phyloP scores from a whole-genome alignment of 1,140 invertebrate genomes.

The Orussus abietinus region DNA sequence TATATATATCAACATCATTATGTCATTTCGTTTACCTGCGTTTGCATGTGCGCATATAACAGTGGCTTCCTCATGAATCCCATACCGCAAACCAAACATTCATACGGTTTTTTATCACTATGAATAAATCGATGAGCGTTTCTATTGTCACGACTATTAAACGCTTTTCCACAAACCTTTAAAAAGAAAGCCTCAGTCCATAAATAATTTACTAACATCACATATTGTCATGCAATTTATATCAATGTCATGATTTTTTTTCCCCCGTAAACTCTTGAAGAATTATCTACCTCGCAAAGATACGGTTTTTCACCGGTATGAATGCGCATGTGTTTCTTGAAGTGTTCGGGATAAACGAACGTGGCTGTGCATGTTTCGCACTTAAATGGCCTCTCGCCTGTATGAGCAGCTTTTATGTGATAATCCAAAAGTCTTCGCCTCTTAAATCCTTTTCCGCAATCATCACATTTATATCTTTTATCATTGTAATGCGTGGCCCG shows the following conservation, averaged over 20 bases:
- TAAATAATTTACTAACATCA: no score
- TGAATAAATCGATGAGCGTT: slow-evolving; percentile 83
- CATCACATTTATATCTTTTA: slow-evolving; percentile 66
- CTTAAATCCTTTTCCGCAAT: slow-evolving; percentile 73
- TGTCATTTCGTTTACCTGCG: slow-evolving; percentile 43
- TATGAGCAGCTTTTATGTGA: slow-evolving; percentile 77
- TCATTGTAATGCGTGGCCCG: slow-evolving; percentile 74
- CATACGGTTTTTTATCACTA: slow-evolving; percentile 81
- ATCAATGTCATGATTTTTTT: no score
- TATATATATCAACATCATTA: no score
- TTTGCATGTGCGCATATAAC: slow-evolving; percentile 74
- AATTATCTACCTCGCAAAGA: slow-evolving; percentile 62
- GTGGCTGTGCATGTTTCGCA: slow-evolving; percentile 70
- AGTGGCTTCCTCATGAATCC: slow-evolving; percentile 82
- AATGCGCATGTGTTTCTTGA: slow-evolving; percentile 75
- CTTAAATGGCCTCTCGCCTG: slow-evolving; percentile 71
- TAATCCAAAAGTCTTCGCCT: slow-evolving; percentile 71
- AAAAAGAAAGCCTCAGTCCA: no score
- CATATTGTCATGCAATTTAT: slow-evolving; percentile 1
- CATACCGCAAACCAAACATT: slow-evolving; percentile 74
- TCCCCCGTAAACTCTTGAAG: no score
- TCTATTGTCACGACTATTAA: slow-evolving; percentile 78
- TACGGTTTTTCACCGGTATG: slow-evolving; percentile 79
- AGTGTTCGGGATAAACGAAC: slow-evolving; percentile 81
- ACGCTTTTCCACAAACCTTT: slow-evolving; percentile 80